Base-by-base conservation (phyloP, 2,797 vertebrate species). In the Tragelaphus eurycerus region DNA sequence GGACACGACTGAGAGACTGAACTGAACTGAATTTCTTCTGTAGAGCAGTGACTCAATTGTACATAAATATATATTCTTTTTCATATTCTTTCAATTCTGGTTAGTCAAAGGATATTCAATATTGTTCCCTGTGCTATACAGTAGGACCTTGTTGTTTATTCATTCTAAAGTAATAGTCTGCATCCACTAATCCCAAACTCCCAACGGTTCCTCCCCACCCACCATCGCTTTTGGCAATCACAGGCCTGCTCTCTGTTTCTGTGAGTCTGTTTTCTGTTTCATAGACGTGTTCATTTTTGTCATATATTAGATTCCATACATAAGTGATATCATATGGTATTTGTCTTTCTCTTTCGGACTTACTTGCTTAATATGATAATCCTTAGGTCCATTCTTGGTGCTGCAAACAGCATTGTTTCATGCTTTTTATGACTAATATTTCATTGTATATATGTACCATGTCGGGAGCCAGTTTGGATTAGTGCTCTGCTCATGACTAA, bases 1-100 rank as follows among this genome's bases (percentile, higher is more conserved):
- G 0, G 15, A 17, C 31, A 64, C 0, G 15, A 64, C 15, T 17
- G 31, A 64, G 15, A 0, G 15, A 62, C 29, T 62, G 14, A 64
- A n/a, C 31, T 17, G 60, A n/a, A 64, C 7, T 64, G 7, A 46
- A 46, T 15, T 74, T 43, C 21, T 25, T 74, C 23, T 76, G 23
- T 25, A 8, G 21, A 43, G 38, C 23, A 76, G 38, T 76, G 38
- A 43, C 38, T 76, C 71, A 46, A 23, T 76, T 76, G 38, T 14
- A 43, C 38, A 76, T 71, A 64, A 64, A 27, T 46, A 27, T 76
- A 76, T 7, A 43, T 76, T 76, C 71, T 27, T 46, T 76, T 46
- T 46, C 71, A 46, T 27, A 76, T 14, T 43, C 38, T 46, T 76
- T 76, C 71, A 43, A 43, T 25, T 25, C 38, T 46, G 23, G 38